Evolutionary conservation across 2,888 invertebrate species (phyloP).

Genomic region (Chrysolina haemoptera): DNA sequence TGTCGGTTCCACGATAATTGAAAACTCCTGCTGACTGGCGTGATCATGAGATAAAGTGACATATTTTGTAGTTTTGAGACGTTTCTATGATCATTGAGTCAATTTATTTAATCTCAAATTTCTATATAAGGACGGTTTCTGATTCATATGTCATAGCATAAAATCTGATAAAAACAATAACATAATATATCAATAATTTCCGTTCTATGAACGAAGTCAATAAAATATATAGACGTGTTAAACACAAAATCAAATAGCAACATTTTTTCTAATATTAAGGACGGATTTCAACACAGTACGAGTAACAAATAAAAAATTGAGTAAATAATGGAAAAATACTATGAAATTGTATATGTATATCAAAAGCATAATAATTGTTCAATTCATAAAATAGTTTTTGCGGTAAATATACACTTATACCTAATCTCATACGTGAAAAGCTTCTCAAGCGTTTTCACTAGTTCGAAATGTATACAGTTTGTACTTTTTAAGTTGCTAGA

Average conservation of each 20-base stretch:
- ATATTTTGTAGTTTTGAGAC: neutral
- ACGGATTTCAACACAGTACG: constrained; percentile 39
- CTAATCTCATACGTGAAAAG: constrained; percentile 34
- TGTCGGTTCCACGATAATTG: too few species aligned
- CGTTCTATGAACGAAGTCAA: constrained; percentile 54
- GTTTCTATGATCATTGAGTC: neutral
- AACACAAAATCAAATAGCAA: constrained; percentile 55
- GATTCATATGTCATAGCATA: constrained; percentile 35
- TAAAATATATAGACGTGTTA: constrained; percentile 61
- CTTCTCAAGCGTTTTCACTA: constrained; percentile 25
- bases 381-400: constrained; percentile 3
- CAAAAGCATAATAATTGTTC: constrained; percentile 32
- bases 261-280: constrained; percentile 44
- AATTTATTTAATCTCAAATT: constrained; percentile 8
- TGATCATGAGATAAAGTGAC: neutral
- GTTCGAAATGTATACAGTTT: constrained; percentile 30
- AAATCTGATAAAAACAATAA: constrained; percentile 56
- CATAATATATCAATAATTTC: constrained; percentile 56
- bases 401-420: constrained; percentile 17
- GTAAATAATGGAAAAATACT: constrained; percentile 19
- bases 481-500: constrained; percentile 45
- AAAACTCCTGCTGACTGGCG: neutral
- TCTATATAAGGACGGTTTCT: neutral
- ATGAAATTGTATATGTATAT: constrained; percentile 27
- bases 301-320: constrained; percentile 32